Evolutionary conservation across 2,797 vertebrate genomes (phyloP), one percentile per base, ranked within the genome.

Genomic region (Semotilus atromaculatus): DNA sequence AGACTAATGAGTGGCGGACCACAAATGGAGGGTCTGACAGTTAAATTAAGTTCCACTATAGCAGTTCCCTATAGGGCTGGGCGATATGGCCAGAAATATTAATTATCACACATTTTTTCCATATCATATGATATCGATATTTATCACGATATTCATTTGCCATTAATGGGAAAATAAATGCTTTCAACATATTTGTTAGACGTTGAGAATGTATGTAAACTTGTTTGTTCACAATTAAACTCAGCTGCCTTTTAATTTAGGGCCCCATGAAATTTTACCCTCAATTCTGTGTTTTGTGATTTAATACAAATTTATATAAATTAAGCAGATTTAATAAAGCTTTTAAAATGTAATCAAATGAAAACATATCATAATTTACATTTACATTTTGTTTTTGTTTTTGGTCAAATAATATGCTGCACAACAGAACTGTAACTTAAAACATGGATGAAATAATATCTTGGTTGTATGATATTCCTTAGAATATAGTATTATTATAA

Each of bases 1-100:
- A 36, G 53, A 53, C 64, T 83, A 78, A 78, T 85, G 74, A 78
- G 40, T 16, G 66, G 10, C 48, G 21, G 62, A 84, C 73, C 62
- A 60, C 83, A 60, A 83, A 43, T 64, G 6, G 67, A 64, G 70
- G 13, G 38, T 55, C 74, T 75, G 81, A 83, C 43, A 8, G 51
- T 80, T 62, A 62, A 40, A 78, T 64, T n/a, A 78, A 66, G 26
- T 26, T 64, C 16, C 31, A 64, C 29, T 31, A 31, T 5, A 16
- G 14, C 1, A 64, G 26, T 29, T 29, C 13, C 60, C 13, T 62
- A 62, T 7, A 60, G n/a, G 1, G 11, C 58, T 58, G 23, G 55
- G 3, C 3, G 3, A 23, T 23, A 60, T n/a, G n/a, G n/a, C 10
- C n/a, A 60, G 14, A 26, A 60, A 62, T 29, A 48, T 48, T 16